Percentiles rank a stretch among this genome's conserved stretches.
phyloP scores from a whole-genome alignment of 1,140 invertebrate genomes.

The Euglossa dilemma region DNA sequence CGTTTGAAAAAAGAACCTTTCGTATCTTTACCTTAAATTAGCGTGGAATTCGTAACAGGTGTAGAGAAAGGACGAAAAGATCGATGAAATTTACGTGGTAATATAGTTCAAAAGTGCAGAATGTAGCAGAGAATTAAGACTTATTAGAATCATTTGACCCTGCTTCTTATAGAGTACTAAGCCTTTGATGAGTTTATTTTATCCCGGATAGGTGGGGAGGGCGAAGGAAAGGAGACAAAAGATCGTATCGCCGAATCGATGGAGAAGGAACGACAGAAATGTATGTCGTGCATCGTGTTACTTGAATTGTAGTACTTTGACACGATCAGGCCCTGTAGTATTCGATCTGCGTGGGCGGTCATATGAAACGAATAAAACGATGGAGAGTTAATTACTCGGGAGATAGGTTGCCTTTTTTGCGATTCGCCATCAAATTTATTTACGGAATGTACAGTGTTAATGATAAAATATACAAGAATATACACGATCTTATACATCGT shows the following conservation, averaged over 20 bases:
- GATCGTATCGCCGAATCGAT: slow-evolving; percentile 9
- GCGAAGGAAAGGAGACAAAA: slow-evolving; percentile 24
- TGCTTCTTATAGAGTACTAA: slow-evolving; percentile 64
- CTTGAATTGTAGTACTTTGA: slow-evolving; percentile 59
- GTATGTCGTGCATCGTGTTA: slow-evolving; percentile 43
- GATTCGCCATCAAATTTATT: slow-evolving; percentile 15
- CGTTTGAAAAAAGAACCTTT: background rate
- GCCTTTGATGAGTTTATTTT: slow-evolving; percentile 72
- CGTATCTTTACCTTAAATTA: background rate
- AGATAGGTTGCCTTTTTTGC: background rate
- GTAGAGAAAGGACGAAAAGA: background rate
- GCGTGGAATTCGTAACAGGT: background rate
- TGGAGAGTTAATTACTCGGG: slow-evolving; percentile 1
- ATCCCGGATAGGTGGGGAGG: slow-evolving; percentile 39
- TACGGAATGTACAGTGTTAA: slow-evolving; percentile 15
- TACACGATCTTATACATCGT: background rate
- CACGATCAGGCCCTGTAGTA: slow-evolving; percentile 42
- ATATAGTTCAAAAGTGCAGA: slow-evolving; percentile 61
- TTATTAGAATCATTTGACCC: slow-evolving; percentile 80
- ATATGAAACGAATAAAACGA: slow-evolving; percentile 37
- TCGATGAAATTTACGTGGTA: slow-evolving; percentile 25
- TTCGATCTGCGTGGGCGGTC: slow-evolving; percentile 55
- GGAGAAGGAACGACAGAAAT: slow-evolving; percentile 49
- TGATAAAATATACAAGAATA: slow-evolving; percentile 26
- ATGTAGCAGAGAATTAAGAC: slow-evolving; percentile 74